A percentile compares a stretch with the other conserved stretches of the same genome.
Evolutionary conservation across 2,113 vertebrate genomes (phyloP).

Genomic region (Leptodactylus fuscus): DNA sequence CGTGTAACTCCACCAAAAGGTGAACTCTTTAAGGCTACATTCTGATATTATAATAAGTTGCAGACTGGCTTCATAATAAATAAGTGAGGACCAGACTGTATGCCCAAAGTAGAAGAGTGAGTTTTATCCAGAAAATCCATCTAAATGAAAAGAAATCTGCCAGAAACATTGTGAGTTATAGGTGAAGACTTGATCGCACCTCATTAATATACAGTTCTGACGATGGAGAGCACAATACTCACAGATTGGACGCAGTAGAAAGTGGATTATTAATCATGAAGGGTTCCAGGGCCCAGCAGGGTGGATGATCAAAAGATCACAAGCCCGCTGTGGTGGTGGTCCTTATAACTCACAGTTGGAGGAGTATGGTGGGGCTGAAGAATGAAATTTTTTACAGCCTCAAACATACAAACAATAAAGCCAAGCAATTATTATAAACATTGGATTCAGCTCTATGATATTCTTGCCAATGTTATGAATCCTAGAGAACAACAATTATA

Average conservation of each 20-base stretch:
- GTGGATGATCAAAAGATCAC: conserved; percentile 1
- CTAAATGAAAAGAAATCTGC: conserved; percentile 30
- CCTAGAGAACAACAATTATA: not conserved
- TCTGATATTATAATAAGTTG: not conserved
- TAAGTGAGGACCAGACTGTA: not conserved
- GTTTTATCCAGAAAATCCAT: conserved; percentile 51
- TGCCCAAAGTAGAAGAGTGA: conserved; percentile 32
- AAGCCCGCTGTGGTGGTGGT: conserved; percentile 46
- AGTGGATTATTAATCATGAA: conserved; percentile 25
- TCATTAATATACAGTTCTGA: conserved; percentile 48
- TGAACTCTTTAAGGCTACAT: not conserved
- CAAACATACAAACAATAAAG: conserved; percentile 8
- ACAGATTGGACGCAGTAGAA: conserved; percentile 29
- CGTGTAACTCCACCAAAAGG: not conserved
- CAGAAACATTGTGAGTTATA: conserved; percentile 45
- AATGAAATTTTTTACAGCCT: not conserved
- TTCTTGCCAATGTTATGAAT: not conserved
- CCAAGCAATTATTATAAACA: conserved; percentile 18
- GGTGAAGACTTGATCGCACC: conserved; percentile 41
- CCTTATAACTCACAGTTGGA: not conserved
- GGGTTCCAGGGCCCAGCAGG: conserved; percentile 3
- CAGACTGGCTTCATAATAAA: conserved; percentile 16
- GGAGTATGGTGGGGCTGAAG: not conserved
- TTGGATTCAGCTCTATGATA: not conserved
- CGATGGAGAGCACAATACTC: conserved; percentile 2